Conservation (phyloP, 1,140 invertebrate species). For the Microvelia longipes region DNA sequence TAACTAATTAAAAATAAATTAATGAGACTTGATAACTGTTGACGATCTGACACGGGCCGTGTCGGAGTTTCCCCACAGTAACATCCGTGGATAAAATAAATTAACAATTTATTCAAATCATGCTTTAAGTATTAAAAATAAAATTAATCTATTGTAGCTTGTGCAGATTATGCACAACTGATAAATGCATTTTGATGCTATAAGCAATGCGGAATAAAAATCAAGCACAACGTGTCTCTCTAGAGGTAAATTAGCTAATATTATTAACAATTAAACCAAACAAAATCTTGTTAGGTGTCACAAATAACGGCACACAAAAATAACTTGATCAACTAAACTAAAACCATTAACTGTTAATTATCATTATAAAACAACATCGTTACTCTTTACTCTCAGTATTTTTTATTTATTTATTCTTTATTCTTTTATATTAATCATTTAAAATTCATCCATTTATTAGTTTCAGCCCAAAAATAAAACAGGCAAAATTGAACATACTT, state of each 20-base stretch:
- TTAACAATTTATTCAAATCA: not conserved
- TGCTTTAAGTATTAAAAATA: constrained; percentile 1
- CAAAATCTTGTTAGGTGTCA: not conserved
- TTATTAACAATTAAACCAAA: not conserved
- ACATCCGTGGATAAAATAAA: not conserved
- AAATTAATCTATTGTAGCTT: not conserved
- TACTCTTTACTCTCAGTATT: too few species aligned
- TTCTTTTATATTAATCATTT: not conserved
- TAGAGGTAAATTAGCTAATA: not conserved
- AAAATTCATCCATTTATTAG: not conserved
- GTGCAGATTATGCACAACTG: constrained; percentile 1
- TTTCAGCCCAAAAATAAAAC: not conserved
- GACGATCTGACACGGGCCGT: not conserved
- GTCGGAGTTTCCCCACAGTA: not conserved
- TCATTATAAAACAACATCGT: too few species aligned
- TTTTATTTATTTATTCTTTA: too few species aligned
- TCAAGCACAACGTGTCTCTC: not conserved
- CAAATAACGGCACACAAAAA: not conserved
- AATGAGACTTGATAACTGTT: too few species aligned
- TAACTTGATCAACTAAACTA: not conserved
- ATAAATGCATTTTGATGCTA: constrained; percentile 5
- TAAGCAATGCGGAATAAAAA: constrained; percentile 1
- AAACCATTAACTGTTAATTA: not conserved
- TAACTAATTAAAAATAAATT: too few species aligned
- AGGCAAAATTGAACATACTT: too few species aligned